A percentile compares a stretch with the other conserved stretches of the same genome.
Conservation (phyloP, 2,113 vertebrate species). For the Smithornis capensis region DNA sequence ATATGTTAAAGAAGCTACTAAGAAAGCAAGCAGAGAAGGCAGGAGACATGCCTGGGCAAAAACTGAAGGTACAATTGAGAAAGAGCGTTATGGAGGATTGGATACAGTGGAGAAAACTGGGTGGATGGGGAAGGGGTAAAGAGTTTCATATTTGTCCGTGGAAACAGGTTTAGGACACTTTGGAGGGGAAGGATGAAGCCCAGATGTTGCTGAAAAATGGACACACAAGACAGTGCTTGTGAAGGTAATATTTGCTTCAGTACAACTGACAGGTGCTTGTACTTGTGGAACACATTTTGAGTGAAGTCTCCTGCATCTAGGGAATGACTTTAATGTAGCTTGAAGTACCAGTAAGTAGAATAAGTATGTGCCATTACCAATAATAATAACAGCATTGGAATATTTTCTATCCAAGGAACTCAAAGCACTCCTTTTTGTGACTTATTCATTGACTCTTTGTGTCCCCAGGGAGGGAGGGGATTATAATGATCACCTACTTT, state of each 20-base stretch:
- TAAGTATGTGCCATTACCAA: conserved; percentile 36
- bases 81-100: background rate
- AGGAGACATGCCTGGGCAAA: background rate
- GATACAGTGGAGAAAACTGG: background rate
- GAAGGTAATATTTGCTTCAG: background rate
- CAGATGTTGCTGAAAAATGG: background rate
- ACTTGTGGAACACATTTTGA: conserved; percentile 3
- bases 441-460: background rate
- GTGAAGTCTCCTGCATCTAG: background rate
- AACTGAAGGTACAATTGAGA: background rate
- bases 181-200: background rate
- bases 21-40: background rate
- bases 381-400: conserved; percentile 34
- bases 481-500: background rate
- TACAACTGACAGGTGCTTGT: background rate
- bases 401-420: conserved; percentile 1
- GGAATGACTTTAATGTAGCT: conserved; percentile 26
- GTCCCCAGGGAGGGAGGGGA: background rate
- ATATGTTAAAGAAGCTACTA: background rate
- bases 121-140: background rate
- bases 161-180: background rate
- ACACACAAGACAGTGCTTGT: background rate
- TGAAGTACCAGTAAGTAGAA: conserved; percentile 17
- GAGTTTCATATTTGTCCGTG: background rate
- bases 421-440: conserved; percentile 32